Conservation (phyloP, 37 sponge, comb jelly and placozoan species). For the Tethya wilhelma region DNA sequence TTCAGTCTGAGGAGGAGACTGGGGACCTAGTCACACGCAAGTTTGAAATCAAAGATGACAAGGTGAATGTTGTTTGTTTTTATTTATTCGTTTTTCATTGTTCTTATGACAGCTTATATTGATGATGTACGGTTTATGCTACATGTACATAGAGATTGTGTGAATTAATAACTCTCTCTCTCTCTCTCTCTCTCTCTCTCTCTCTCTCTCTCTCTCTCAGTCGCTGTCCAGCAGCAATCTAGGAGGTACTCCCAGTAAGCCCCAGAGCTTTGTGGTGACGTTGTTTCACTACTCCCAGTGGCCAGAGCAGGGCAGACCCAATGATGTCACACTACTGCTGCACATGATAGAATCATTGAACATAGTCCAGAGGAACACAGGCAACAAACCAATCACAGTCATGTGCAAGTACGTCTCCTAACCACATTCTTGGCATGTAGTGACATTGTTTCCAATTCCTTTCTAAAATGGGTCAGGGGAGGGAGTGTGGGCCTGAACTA, state of each 20-base stretch:
- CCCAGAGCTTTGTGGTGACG: conserved; percentile 27
- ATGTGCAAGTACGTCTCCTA: conserved; percentile 65
- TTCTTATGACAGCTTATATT: too few species aligned
- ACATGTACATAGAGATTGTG: too few species aligned
- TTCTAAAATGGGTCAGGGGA: background rate
- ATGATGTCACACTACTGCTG: background rate
- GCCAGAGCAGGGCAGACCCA: conserved; percentile 58
- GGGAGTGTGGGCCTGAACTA: background rate
- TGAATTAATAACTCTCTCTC: conserved; percentile 1
- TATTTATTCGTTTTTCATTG: too few species aligned
- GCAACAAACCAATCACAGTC: conserved; percentile 66
- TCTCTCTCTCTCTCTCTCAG: conserved; percentile 8
- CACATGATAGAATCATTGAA: conserved; percentile 35
- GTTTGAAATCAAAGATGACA: conserved; percentile 56
- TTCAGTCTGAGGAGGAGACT: conserved; percentile 4
- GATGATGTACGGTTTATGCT: too few species aligned
- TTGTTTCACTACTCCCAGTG: conserved; percentile 59
- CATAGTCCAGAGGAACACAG: conserved; percentile 49
- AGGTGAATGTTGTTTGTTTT: too few species aligned
- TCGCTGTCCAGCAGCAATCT: background rate
- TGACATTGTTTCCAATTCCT: too few species aligned
- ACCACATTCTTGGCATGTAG: background rate
- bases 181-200: conserved; percentile 24
- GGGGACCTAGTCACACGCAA: conserved; percentile 15
- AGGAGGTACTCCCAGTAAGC: background rate